Base-by-base conservation (phyloP, 2,888 invertebrate species). In the Halocaridina rubra region DNA sequence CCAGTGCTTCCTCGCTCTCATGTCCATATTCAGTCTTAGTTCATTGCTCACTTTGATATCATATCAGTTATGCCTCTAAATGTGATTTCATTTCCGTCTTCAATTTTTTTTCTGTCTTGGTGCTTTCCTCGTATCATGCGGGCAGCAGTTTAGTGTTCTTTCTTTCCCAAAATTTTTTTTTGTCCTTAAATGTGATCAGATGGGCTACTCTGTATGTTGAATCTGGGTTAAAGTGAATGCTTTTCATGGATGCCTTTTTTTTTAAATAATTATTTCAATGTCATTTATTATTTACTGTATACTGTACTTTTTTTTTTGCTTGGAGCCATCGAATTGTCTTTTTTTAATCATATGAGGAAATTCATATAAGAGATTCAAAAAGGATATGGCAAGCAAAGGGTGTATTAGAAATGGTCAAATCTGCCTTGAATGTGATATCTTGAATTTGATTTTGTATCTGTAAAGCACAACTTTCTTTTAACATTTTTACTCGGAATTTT, bases 401-500 rank as follows among this genome's bases (percentile, higher is more conserved):
- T 80, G 59, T 33, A 7, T 16, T 74, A 75, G 64, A 67, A 80
- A 59, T 32, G 61, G 72, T 80, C 74, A 80, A 64, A 64, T 81
- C 64, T 71, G 71, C 81, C 81, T 80, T 81, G 64, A 61, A 72
- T 74, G 81, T 81, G 81, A 74, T 72, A 81, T 74, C 64, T 57
- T 32, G 19, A 13, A 69, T 71, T 30, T 71, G 8, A 22, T 71
- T 33, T 22, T 29, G 27, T 24, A 71, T 10, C 33, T 33, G 13
- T 16, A 33, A 81, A 75, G 33, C 29, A 19, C 22, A 27, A 27
- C 24, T 53, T 39, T 8, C 75, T 75, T 30, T 53, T 16, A 16
- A 46, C 75, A 19, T 13, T 4, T 13, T 3, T 30, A 13, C 16
- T 61, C 76, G 30, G 32, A 27, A 8, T 10, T 22, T 30, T 46